These are phyloP conservation scores for Etheostoma perlongum DNA, from an alignment of 2,797 vertebrate species.

Conservation along the genomic window DNA sequence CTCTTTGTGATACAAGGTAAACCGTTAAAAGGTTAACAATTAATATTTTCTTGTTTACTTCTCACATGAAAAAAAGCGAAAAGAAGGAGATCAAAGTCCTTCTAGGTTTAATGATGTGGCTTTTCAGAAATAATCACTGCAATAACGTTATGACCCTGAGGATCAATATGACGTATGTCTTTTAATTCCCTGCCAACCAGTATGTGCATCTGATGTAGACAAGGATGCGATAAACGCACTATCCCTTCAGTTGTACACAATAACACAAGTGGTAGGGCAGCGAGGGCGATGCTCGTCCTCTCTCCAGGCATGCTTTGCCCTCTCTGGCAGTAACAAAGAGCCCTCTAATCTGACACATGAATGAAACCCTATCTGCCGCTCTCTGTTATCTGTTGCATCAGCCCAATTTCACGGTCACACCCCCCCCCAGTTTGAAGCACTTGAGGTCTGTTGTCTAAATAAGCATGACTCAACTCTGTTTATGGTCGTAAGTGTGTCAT, in stretches of 20 bases:
- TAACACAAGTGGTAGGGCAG: constrained; percentile 42
- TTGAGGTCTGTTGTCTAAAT: constrained; percentile 32
- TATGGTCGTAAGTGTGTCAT: background rate
- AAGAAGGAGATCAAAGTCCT: background rate
- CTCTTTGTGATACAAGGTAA: background rate
- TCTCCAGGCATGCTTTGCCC: constrained; percentile 59
- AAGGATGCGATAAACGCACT: constrained; percentile 40
- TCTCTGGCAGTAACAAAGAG: constrained; percentile 64
- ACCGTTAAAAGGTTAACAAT: background rate
- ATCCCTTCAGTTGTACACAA: constrained; percentile 32
- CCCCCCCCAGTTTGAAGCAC: constrained; percentile 40
- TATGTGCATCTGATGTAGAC: constrained; percentile 15
- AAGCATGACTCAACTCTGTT: constrained; percentile 42
- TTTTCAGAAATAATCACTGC: background rate
- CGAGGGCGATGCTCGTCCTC: constrained; percentile 57
- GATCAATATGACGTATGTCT: background rate
- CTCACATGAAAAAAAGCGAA: background rate
- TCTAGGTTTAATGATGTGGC: background rate
- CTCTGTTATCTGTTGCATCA: constrained; percentile 59
- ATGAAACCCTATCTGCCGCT: constrained; percentile 68
- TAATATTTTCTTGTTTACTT: background rate
- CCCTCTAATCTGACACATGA: constrained; percentile 76
- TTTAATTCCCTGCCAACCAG: constrained; percentile 1
- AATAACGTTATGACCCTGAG: background rate
- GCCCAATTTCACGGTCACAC: constrained; percentile 55